Conservation (phyloP, 2,888 invertebrate species). For the Dilophus febrilis region DNA sequence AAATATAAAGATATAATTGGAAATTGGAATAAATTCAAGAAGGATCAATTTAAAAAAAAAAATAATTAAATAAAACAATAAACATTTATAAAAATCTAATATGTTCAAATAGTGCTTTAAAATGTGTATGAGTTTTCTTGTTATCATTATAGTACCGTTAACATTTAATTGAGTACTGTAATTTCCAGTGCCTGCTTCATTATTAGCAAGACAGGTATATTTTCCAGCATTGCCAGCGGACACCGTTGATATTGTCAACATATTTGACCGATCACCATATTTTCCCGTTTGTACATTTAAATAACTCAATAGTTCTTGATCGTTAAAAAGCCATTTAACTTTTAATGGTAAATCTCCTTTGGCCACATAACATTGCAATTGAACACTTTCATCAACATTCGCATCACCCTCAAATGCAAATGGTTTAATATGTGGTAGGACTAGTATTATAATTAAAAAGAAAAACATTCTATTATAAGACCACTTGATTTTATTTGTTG, state of each 20-base stretch:
- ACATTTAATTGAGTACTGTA: slow-evolving; percentile 34
- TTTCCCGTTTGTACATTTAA: slow-evolving; percentile 45
- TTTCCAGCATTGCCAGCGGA: slow-evolving; percentile 50
- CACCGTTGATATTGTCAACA: slow-evolving; percentile 50
- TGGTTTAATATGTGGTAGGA: slow-evolving; percentile 9
- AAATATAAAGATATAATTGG: too few species aligned
- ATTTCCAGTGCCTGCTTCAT: slow-evolving; percentile 41
- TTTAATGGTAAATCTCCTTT: slow-evolving; percentile 43
- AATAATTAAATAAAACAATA: too few species aligned
- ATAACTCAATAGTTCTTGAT: slow-evolving; percentile 25
- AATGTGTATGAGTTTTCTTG: too few species aligned
- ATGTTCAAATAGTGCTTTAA: too few species aligned
- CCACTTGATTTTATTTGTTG: too few species aligned
- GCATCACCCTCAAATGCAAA: slow-evolving; percentile 16
- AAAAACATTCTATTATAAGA: too few species aligned
- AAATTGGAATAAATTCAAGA: too few species aligned
- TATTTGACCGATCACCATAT: slow-evolving; percentile 46
- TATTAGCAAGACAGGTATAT: slow-evolving; percentile 48
- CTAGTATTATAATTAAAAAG: slow-evolving; percentile 3
- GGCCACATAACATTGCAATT: slow-evolving; percentile 38
- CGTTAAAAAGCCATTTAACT: slow-evolving; percentile 42
- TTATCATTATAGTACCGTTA: too few species aligned
- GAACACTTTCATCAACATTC: slow-evolving; percentile 53
- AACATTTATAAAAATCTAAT: too few species aligned
- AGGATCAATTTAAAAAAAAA: too few species aligned